Evolutionary conservation across 2,113 vertebrate species (phyloP), one percentile per base, ranked within the genome.

Genomic region (Equus przewalskii): DNA sequence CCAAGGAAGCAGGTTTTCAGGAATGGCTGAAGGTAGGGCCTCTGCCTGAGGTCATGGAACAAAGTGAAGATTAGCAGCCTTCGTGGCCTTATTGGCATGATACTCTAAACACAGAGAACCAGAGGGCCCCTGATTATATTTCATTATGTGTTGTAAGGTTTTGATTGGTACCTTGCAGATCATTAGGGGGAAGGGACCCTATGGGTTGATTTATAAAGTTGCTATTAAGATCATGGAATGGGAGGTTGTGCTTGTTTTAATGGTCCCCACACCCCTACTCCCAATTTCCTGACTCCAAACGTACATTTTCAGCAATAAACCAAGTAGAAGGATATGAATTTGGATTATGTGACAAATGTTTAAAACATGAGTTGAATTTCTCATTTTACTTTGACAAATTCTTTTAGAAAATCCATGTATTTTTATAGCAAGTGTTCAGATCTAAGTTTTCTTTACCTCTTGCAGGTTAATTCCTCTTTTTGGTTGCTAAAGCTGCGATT

Each of bases 111-210:
- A 76, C 41, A 54, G 41, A 83, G 0, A 95, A 28, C 69, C 44
- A 67, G 67, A 41, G 86, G 80, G 76, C 36, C 89, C 54, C 76
- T 67, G 82, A 51, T 98, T 93, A 10, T 4, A 0, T 98, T 98
- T 98, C 94, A 94, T 91, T 92, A 85, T 92, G 81, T 96, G 80
- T 19, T 91, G 21, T 46, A 93, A 36, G 83, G 15, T 86, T 98
- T 60, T 97, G 96, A 96, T 93, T 98, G 97, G 78, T 97, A 92
- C 96, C 82, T 80, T 97, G 96, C 81, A 96, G 97, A 89, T 95
- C 86, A 92, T 9, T 93, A 15, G 73, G 36, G 92, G 60, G 41
- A 96, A 91, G 51, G 58, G 62, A 72, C 89, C 62, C 0, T 8
- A 21, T 73, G 46, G 83, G 91, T 82, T 91, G 81, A 82, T 49